Base-by-base conservation (phyloP, 2,888 invertebrate genomes). In the Pasiphila rectangulata region DNA sequence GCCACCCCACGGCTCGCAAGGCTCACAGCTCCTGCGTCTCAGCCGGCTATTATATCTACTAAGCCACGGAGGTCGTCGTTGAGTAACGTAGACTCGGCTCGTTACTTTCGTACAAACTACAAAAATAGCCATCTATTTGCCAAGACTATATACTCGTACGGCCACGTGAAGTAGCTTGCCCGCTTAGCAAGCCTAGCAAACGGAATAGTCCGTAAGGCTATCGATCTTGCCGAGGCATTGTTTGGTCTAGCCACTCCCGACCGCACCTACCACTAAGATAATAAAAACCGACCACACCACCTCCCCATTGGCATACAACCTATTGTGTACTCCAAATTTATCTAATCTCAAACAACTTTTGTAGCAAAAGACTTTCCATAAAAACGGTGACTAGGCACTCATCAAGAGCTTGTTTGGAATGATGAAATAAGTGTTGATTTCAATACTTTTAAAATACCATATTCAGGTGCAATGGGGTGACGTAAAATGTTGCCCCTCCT, bases 261-360 rank as follows among this genome's bases (percentile, higher is more conserved):
- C 79, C 87, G 82, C 86, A 77, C 87, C 86, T 71, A 75, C 62
- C 69, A 41, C 48, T 71, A 73, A 72, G 79, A 80, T 81, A 80
- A 87, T 86, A 86, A 84, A 87, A 83, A 86, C 79, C 85, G 82
- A 85, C 79, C 81, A 79, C 75, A 69, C 63, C 59, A 64, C 64
- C 65, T 72, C 67, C 67, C 63, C 68, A 58, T 64, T 68, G 63
- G 62, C 68, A 69, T 68, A 69, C 69, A 69, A 70, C 62, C 62
- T 43, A 56, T 56, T 58, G 55, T 35, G 57, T 54, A 47, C 43
- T 55, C 50, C 35, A 45, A 56, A 49, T 49, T 21, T 51, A 52
- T 52, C 45, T 52, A 38, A 52, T 51, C 54, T 45, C 42, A 42
- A 47, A 51, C 47, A 40, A 40, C 20, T 34, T 46, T 46, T 38